A percentile compares a stretch with the other conserved stretches of the same genome.
phyloP scores from a whole-genome alignment of 2,113 vertebrate species.

The Oceanites oceanicus region DNA sequence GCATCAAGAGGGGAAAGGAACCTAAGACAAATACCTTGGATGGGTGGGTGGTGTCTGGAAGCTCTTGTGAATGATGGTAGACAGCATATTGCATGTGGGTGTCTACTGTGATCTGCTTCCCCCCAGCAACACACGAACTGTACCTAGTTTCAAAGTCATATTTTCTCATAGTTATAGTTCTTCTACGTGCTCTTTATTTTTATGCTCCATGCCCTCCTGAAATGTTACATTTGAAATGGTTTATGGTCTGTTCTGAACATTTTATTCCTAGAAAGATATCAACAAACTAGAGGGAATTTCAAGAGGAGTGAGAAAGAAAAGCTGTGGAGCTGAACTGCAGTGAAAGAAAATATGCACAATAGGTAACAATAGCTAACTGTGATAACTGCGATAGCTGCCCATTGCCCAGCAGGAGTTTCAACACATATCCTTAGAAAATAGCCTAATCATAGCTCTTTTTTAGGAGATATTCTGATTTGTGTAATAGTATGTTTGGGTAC shows the following conservation, averaged over 20 bases:
- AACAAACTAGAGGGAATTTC: background rate
- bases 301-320: background rate
- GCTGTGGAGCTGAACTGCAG: background rate
- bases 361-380: background rate
- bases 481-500: background rate
- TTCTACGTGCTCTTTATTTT: background rate
- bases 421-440: background rate
- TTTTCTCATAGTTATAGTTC: background rate
- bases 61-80: conserved; percentile 45
- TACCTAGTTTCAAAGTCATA: background rate
- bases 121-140: background rate
- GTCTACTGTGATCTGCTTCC: conserved; percentile 17
- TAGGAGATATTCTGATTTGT: background rate
- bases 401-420: background rate
- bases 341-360: background rate
- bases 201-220: background rate
- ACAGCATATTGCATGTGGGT: conserved; percentile 45
- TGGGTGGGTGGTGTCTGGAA: conserved; percentile 39
- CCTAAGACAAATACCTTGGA: background rate
- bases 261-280: conserved; percentile 21
- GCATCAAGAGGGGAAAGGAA: background rate
- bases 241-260: background rate
- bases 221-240: background rate
- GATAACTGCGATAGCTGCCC: background rate
- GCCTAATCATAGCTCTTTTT: background rate